Base-by-base conservation (phyloP, 2,113 vertebrate genomes). In the Microcebus murinus region DNA sequence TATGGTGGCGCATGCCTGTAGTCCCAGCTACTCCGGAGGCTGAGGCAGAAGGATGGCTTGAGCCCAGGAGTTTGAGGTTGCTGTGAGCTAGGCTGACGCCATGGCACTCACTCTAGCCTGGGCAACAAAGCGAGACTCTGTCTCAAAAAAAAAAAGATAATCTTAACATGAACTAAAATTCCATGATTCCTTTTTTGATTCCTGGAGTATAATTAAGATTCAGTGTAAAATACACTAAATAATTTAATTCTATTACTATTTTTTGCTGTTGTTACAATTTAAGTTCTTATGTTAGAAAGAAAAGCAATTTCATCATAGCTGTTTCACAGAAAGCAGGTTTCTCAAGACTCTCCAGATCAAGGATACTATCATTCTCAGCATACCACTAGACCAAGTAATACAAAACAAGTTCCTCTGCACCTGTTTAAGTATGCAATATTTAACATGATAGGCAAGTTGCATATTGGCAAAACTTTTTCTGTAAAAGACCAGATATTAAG, bases 121-220 rank as follows among this genome's bases (percentile, higher is more conserved):
- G 45, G 45, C 45, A 45, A 45, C 45, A 45, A 45, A 45, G 45
- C 8, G 45, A 45, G 45, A 8, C 45, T 45, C 45, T 45, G 45
- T 45, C 45, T 45, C 45, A 45, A 45, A 45, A 45, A 45, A 36
- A 45, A 48, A 85, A 65, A 65, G 63, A 67, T 67, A 67, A 67
- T 67, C 25, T 95, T 85, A 93, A 90, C 12, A 39, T 39, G 52
- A 95, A 63, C 45, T 86, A 91, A 91, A 91, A 90, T 87, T 74
- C 57, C 81, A 74, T 31, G n/a, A 87, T 87, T 94, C 6, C 8
- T 88, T 45, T 82, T 89, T 86, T 92, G 36, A 52, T 59, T 87
- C 15, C 21, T 81, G 2, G 21, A 73, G 50, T 17, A 79, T 70
- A 94, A 96, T 74, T 74, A 50, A 79, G 36, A 74, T 14, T 89